Evolutionary conservation across 2,888 invertebrate species (phyloP).

Genomic region (Parnassius mnemosyne): DNA sequence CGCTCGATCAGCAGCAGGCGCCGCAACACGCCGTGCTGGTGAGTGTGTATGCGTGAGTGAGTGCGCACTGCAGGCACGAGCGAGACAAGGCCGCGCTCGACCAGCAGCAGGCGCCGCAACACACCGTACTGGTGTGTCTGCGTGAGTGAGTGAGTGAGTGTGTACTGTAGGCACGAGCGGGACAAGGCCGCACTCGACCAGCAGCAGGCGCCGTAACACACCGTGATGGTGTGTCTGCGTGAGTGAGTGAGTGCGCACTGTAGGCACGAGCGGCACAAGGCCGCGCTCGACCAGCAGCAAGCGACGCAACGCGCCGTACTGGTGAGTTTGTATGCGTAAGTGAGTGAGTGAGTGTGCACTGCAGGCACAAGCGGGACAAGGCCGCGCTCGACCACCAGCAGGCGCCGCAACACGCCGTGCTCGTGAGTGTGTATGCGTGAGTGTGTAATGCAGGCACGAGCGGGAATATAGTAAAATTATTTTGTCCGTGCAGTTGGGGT

Average conservation of each 20-base stretch:
- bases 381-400: constrained; percentile 40
- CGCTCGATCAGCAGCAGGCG: constrained; percentile 49
- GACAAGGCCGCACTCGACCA: constrained; percentile 39
- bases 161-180: constrained; percentile 34
- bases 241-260: too few relatives aligned
- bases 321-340: too few relatives aligned
- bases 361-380: constrained; percentile 38
- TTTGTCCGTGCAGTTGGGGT: too few relatives aligned
- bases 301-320: too few relatives aligned
- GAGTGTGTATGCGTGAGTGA: constrained; percentile 36
- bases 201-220: too few relatives aligned
- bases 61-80: constrained; percentile 37
- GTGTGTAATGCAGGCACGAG: constrained; percentile 36
- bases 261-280: constrained; percentile 38
- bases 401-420: not conserved
- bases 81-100: constrained; percentile 45
- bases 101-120: constrained; percentile 19
- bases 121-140: constrained; percentile 41
- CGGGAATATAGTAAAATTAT: too few relatives aligned
- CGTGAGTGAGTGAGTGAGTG: constrained; percentile 40
- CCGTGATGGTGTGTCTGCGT: too few relatives aligned
- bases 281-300: constrained; percentile 36
- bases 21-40: constrained; percentile 58
- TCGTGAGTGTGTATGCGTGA: constrained; percentile 47
- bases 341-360: constrained; percentile 29